Evolutionary conservation across 2,113 vertebrate genomes (phyloP).

Genomic region (Nerophis lumbriciformis): DNA sequence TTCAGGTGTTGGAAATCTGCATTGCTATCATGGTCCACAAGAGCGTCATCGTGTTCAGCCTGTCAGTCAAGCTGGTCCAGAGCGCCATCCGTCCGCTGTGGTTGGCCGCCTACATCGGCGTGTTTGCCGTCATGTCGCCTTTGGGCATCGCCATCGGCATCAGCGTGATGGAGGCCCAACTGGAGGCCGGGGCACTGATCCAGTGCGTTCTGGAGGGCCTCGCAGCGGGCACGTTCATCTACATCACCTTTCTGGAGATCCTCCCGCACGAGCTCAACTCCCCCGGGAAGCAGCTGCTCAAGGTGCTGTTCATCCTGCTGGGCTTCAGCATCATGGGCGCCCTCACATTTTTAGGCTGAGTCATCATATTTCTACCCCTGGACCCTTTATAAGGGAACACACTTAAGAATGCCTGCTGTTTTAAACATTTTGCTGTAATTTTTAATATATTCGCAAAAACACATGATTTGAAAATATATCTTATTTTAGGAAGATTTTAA

Average conservation of each 20-base stretch:
- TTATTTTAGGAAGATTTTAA: neutral
- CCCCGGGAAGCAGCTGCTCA: conserved; percentile 74
- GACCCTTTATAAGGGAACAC: conserved; percentile 3
- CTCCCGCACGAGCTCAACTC: conserved; percentile 81
- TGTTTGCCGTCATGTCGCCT: conserved; percentile 82
- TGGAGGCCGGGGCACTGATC: conserved; percentile 60
- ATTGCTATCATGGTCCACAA: conserved; percentile 85
- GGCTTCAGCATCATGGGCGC: conserved; percentile 83
- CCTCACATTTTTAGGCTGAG: conserved; percentile 78
- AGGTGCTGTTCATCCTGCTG: conserved; percentile 78
- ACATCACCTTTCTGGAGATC: conserved; percentile 89
- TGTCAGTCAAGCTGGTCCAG: conserved; percentile 80
- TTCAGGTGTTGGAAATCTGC: conserved; percentile 79
- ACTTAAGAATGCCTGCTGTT: conserved; percentile 4
- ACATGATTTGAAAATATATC: neutral
- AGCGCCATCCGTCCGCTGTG: conserved; percentile 61
- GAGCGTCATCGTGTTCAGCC: conserved; percentile 83
- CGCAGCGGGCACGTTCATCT: conserved; percentile 82
- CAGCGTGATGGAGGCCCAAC: conserved; percentile 66
- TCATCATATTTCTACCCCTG: neutral
- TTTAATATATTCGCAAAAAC: neutral
- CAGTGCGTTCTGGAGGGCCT: conserved; percentile 81
- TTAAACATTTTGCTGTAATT: conserved; percentile 11
- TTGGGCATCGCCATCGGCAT: conserved; percentile 78
- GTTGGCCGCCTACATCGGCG: conserved; percentile 73